A percentile compares a stretch with the other conserved stretches of the same genome.
Conservation (phyloP, 1,140 invertebrate species). For the Platyura marginata region DNA sequence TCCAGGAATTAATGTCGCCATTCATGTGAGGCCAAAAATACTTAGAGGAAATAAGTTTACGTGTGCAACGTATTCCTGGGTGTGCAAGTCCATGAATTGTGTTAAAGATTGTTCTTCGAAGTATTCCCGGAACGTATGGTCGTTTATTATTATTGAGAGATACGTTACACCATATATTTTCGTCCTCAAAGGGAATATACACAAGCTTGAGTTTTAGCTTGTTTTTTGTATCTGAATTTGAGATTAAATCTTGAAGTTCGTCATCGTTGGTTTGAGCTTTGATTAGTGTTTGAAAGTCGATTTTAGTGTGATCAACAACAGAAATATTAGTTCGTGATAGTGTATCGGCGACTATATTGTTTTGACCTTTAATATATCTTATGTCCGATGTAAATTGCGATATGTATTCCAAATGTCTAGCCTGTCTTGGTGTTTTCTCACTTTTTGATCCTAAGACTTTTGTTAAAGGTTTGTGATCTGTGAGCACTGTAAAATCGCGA, state of each 20-base stretch:
- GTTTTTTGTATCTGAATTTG: background rate
- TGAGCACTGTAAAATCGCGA: conserved; percentile 12
- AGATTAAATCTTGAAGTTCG: background rate
- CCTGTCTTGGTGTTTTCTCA: conserved; percentile 11
- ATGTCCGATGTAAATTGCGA: conserved; percentile 13
- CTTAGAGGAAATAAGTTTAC: conserved; percentile 6
- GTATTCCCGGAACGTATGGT: conserved; percentile 10
- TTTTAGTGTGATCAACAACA: too few species aligned
- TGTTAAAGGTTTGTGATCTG: conserved; percentile 18
- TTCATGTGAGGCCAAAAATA: conserved; percentile 16
- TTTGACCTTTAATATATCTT: conserved; percentile 10
- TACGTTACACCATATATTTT: background rate
- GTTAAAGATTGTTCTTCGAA: conserved; percentile 10
- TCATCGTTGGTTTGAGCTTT: background rate
- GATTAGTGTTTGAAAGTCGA: conserved; percentile 1
- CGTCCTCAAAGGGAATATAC: background rate
- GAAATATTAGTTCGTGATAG: too few species aligned
- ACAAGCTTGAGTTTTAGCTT: conserved; percentile 5
- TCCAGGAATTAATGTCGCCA: conserved; percentile 5
- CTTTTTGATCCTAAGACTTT: too few species aligned
- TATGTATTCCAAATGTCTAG: conserved; percentile 14
- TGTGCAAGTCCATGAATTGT: conserved; percentile 11
- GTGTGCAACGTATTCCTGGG: conserved; percentile 8
- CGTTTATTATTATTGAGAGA: conserved; percentile 1
- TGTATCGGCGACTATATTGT: conserved; percentile 11